Evolutionary conservation across 1,140 invertebrate species (phyloP).

Genomic region (Solenopsis invicta): DNA sequence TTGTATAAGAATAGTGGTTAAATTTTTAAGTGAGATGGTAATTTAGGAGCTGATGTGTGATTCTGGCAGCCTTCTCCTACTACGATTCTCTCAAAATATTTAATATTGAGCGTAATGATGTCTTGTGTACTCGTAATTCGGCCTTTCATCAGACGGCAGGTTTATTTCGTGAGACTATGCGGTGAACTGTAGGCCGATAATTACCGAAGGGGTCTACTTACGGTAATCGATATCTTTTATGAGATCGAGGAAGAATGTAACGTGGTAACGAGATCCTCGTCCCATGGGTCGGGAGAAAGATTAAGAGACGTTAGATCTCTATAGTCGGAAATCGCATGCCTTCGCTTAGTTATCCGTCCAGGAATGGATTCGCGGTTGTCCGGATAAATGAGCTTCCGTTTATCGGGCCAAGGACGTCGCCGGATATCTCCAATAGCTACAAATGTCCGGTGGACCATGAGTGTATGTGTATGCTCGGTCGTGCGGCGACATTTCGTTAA

Average conservation of each 20-base stretch:
- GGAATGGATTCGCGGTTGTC: constrained; percentile 37
- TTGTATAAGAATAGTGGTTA: no score
- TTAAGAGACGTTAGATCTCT: not conserved
- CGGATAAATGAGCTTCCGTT: constrained; percentile 62
- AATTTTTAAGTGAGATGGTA: no score
- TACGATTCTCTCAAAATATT: not conserved
- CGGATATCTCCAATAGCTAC: constrained; percentile 70
- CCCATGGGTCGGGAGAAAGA: not conserved
- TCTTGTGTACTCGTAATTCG: constrained; percentile 10
- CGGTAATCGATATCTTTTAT: constrained; percentile 41
- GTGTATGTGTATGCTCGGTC: not conserved
- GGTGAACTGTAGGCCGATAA: constrained; percentile 1
- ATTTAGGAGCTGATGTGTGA: no score
- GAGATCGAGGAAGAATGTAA: not conserved
- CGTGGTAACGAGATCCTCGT: constrained; percentile 13
- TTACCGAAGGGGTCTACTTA: not conserved
- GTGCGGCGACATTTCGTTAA: constrained; percentile 60
- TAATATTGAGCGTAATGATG: not conserved
- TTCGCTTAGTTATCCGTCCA: constrained; percentile 70
- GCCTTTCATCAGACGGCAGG: not conserved
- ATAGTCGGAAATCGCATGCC: constrained; percentile 31
- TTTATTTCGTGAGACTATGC: not conserved
- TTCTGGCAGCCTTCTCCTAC: no score
- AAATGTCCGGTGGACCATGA: constrained; percentile 69
- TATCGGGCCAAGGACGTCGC: constrained; percentile 68